These are phyloP conservation scores for Sinocyclocheilus anophthalmus DNA, from an alignment of 2,113 vertebrate species.

Conservation along the genomic window DNA sequence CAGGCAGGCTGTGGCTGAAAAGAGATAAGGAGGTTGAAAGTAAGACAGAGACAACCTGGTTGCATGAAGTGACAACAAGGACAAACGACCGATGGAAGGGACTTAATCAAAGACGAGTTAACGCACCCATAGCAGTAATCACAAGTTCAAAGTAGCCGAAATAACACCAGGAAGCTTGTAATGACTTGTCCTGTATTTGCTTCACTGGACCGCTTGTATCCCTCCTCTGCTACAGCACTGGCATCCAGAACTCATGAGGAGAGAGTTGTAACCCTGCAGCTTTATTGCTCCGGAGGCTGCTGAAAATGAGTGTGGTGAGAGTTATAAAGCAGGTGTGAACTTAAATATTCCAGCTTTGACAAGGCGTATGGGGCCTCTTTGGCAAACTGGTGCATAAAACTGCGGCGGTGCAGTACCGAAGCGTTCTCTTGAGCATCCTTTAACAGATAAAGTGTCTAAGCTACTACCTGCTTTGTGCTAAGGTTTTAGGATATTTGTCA, in stretches of 20 bases:
- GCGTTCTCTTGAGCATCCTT: neutral
- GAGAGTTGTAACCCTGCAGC: slow-evolving; percentile 13
- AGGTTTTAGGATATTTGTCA: slow-evolving; percentile 11
- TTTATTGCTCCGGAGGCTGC: slow-evolving; percentile 45
- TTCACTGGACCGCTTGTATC: neutral
- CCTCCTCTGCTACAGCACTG: neutral
- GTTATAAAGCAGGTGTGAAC: slow-evolving; percentile 45
- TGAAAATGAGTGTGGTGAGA: slow-evolving; percentile 37
- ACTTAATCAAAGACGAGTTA: slow-evolving; percentile 36
- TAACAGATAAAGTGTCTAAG: slow-evolving; percentile 1
- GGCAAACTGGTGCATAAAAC: slow-evolving; percentile 41
- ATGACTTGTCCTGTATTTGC: slow-evolving; percentile 1
- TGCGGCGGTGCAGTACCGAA: slow-evolving; percentile 17
- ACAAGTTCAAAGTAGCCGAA: slow-evolving; percentile 10
- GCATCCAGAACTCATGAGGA: slow-evolving; percentile 31
- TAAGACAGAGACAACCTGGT: slow-evolving; percentile 28
- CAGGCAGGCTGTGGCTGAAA: slow-evolving; percentile 22
- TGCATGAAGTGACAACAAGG: slow-evolving; percentile 34
- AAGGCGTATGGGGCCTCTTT: slow-evolving; percentile 43
- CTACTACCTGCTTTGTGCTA: slow-evolving; percentile 11
- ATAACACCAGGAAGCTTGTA: slow-evolving; percentile 4
- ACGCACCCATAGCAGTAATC: neutral
- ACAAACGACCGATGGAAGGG: slow-evolving; percentile 29
- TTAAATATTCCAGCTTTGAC: slow-evolving; percentile 49
- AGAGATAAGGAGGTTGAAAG: slow-evolving; percentile 53